These are phyloP conservation scores for Temnothorax longispinosus DNA, from an alignment of 1,140 invertebrate genomes.

Conservation along the genomic window DNA sequence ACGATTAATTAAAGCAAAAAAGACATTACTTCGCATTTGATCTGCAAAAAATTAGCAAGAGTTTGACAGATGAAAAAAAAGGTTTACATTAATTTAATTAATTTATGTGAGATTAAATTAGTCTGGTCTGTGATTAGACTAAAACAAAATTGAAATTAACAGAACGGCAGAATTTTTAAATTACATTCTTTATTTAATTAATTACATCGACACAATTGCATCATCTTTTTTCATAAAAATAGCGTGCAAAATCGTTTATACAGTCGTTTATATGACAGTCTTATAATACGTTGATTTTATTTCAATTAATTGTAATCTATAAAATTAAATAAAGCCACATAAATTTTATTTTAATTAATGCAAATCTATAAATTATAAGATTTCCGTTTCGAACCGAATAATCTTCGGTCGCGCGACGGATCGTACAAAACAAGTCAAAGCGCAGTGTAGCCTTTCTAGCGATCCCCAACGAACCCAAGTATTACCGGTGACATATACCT, in stretches of 20 bases:
- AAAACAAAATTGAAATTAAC: not conserved
- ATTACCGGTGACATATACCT: constrained; percentile 82
- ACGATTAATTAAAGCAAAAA: not conserved
- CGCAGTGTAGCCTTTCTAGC: constrained; percentile 79
- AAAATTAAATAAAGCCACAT: not conserved
- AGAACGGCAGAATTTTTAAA: not conserved
- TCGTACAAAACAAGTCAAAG: constrained; percentile 75
- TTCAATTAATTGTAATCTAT: not conserved
- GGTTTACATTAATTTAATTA: not conserved
- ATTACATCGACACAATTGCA: not conserved
- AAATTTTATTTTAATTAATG: not conserved
- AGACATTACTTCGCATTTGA: not conserved
- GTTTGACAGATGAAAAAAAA: not conserved
- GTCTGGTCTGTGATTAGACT: not conserved
- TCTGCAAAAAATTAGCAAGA: not conserved
- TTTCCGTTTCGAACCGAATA: not conserved
- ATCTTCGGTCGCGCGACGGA: not conserved
- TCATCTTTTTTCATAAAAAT: not conserved
- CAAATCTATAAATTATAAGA: not conserved
- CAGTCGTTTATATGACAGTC: not conserved
- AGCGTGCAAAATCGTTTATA: not conserved
- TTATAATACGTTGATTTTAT: not conserved
- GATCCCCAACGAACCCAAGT: constrained; percentile 77
- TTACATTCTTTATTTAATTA: not conserved
- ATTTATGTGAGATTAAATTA: not conserved